Base-by-base conservation (phyloP, 37 sponge, comb jelly and placozoan species). In the Chondrilla cf. caribensis region DNA sequence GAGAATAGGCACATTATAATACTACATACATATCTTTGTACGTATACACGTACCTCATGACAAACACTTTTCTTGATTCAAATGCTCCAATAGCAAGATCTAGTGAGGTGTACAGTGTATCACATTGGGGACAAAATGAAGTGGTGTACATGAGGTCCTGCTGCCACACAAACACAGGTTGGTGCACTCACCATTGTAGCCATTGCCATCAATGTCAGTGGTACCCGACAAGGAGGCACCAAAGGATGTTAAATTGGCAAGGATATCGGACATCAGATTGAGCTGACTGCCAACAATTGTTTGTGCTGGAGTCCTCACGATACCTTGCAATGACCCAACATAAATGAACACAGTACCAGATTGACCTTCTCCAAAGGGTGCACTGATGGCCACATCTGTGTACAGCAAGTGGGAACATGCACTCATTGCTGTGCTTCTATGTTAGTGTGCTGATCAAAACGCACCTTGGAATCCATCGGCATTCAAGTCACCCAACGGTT, bases 341-440 rank as follows among this genome's bases (percentile, higher is more conserved):
- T 73, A 73, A 24, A 73, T 73, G 44, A 41, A 73, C 25, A 73
- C 76, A 25, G 76, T 73, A 17, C 76, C 76, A 39, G 76, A 73
- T 21, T 6, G 7, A 6, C 36, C 82, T 17, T 64, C 38, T 32
- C 82, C 82, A 82, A 60, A 82, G 28, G 82, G 82, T 33, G 82
- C 82, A 67, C 82, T 82, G 17, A 82, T 82, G 54, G 82, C 82
- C 36, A 82, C 82, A 40, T 82, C 82, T 60, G 7, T 15, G 22
- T 62, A 19, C 64, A 62, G 6, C 6, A 47, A 47, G 51, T 14
- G 51, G 51, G 11, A 6, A 47, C 51, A 47, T 14, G 6, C 51
- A 14, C 51, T 14, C 11, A 62, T n/a, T 19, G 18, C 15, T 29
- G 29, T 62, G 15, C 18, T 19, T 19, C 29, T 29, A 29, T 7